Base-by-base conservation (phyloP, 92 coral and sea anemone genomes). In the Phenganax marumi region DNA sequence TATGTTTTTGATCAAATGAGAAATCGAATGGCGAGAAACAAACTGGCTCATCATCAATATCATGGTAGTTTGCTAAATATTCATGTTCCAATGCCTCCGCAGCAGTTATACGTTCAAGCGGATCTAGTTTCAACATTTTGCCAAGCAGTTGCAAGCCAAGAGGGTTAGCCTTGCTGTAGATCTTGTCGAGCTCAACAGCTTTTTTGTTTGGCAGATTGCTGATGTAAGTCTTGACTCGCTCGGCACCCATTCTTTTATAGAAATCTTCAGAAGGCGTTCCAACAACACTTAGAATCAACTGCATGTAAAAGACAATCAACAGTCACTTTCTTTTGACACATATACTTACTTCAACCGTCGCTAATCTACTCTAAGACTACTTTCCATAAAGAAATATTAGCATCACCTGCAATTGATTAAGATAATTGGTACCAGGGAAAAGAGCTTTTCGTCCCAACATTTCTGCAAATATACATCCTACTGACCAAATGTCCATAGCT, bases 401-500 rank as follows among this genome's bases (percentile, higher is more conserved):
- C 13, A 43, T 51, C 82, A 93, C 98, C 98, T 95, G 98, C 69
- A 95, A 66, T 74, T 95, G 98, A 70, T 95, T 95, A 50, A 95
- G 90, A 85, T 95, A 95, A 71, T 95, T 95, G 12, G 97, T 90
- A 22, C 98, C 98, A 17, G 97, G 98, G 64, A 95, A 95, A 33
- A 95, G 79, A 52, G 91, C 95, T 73, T 89, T 92, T 74, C 98
- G 82, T 17, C 98, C 98, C 10, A 95, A 84, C 98, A 95, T 95
- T 87, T 95, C 98, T 24, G 98, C 98, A 70, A 95, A 91, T 84
- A 95, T 95, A 25, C 98, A 95, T 46, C 98, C 98, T 39, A 95
- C 97, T 46, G 98, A 95, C 98, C 98, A 95, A 91, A 95, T 90
- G 76, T 95, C 98, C 23, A 95, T 95, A 23, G 92, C 93, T 62